Base-by-base conservation (phyloP, 2,113 vertebrate genomes). In the Hystrix cristata region DNA sequence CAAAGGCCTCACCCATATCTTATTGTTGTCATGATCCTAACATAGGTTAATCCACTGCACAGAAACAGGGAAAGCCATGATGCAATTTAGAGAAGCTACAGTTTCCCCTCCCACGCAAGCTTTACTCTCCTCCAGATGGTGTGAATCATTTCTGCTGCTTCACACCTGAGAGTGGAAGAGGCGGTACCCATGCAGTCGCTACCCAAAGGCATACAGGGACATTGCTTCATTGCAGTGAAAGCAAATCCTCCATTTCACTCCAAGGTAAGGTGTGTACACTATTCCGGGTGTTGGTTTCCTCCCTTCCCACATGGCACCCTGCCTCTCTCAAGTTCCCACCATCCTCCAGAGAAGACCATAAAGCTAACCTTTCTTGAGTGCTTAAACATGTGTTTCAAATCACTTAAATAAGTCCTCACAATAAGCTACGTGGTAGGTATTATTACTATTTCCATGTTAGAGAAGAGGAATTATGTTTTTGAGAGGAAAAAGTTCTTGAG, bases 91-190 rank as follows among this genome's bases (percentile, higher is more conserved):
- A 95, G 64, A 46, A 25, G 67, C 88, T 89, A 65, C 13, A 57
- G 64, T 71, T 83, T 91, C 29, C 46, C 78, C 48, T 57, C 83
- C 89, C 79, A 89, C 64, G 53, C 27, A 57, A 57, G 81, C 48
- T 21, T 65, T 27, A 31, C 29, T 94, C 48, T 80, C 51, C 64
- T 90, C 18, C 53, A 57, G 15, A 18, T 4, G 0, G 12, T 31
- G 14, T 94, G 93, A 97, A 31, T 96, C 89, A 96, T 60, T 95
- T 85, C 95, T 18, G 0, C n/a, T 83, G 82, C 79, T 79, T 91
- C 87, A 43, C 71, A 93, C 38, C 86, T 62, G 27, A 85, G 60
- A 34, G 43, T 57, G 64, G 16, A 95, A 92, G 91, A 95, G 38
- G 55, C 64, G 64, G 25, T 89, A 0, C 25, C 53, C 9, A 0